These are phyloP conservation scores for Epicampocera succincta DNA, from an alignment of 2,888 invertebrate genomes.

Conservation along the genomic window DNA sequence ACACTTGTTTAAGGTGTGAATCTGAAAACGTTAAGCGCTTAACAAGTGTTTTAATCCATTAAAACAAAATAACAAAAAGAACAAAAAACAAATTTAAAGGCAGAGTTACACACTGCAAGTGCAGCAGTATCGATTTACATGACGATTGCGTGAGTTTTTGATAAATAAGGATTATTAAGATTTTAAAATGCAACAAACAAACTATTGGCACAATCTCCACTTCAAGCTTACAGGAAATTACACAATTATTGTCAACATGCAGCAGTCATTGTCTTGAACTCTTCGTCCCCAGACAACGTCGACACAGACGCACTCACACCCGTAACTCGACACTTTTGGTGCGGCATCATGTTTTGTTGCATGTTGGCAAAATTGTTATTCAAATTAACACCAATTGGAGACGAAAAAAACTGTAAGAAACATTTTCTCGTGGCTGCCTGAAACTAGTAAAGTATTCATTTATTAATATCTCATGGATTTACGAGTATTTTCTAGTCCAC, in stretches of 20 bases:
- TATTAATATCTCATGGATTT: slow-evolving; percentile 30
- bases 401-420: neutral
- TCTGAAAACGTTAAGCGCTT: neutral
- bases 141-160: slow-evolving; percentile 33
- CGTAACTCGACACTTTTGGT: slow-evolving; percentile 43
- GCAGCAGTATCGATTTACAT: slow-evolving; percentile 43
- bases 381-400: slow-evolving; percentile 39
- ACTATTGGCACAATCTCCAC: slow-evolving; percentile 27
- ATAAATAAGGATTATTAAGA: slow-evolving; percentile 52
- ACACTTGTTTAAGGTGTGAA: slow-evolving; percentile 24
- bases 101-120: neutral
- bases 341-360: slow-evolving; percentile 31
- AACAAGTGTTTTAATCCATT: slow-evolving; percentile 26
- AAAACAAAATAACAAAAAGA: neutral
- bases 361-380: slow-evolving; percentile 45
- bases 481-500: slow-evolving; percentile 31
- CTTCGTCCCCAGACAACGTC: neutral
- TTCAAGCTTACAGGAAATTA: slow-evolving; percentile 56
- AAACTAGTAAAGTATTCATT: slow-evolving; percentile 18
- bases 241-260: slow-evolving; percentile 66
- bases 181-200: slow-evolving; percentile 32
- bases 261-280: slow-evolving; percentile 16
- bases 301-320: slow-evolving; percentile 13
- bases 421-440: slow-evolving; percentile 10
- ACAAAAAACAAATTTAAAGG: too few species aligned